These are phyloP conservation scores for Mustela lutreola DNA, from an alignment of 2,113 vertebrate species.

Conservation along the genomic window DNA sequence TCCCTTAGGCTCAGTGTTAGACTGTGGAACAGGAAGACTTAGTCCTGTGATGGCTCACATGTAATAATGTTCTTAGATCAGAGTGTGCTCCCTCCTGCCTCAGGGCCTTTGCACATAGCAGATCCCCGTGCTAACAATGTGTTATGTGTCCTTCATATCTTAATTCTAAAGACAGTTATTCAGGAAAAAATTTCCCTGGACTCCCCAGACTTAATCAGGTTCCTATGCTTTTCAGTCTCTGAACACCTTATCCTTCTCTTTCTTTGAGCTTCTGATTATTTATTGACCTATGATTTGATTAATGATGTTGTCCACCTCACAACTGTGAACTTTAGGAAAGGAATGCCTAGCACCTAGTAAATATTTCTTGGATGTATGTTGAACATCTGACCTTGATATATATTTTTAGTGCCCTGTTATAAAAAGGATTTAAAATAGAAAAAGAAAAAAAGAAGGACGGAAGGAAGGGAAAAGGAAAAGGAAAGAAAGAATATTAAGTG, in stretches of 20 bases:
- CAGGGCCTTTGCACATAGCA: neutral
- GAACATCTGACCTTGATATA: neutral
- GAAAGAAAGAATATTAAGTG: neutral
- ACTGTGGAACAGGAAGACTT: neutral
- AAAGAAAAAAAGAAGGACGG: neutral
- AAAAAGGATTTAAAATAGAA: slow-evolving; percentile 26
- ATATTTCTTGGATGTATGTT: neutral
- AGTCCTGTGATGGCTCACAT: neutral
- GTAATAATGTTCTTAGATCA: neutral
- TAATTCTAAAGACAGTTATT: neutral
- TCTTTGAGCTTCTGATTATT: neutral
- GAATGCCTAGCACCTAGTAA: neutral
- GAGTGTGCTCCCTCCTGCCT: neutral
- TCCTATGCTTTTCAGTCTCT: neutral
- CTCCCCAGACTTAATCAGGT: neutral
- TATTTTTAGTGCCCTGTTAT: neutral
- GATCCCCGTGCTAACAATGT: rapidly evolving
- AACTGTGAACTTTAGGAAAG: neutral
- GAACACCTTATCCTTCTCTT: neutral
- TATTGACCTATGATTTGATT: neutral
- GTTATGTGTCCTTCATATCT: neutral
- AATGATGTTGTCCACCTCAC: neutral
- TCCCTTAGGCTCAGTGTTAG: neutral
- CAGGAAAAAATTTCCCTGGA: neutral
- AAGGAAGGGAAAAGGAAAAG: neutral